Base-by-base conservation (phyloP, 1,140 invertebrate species). In the Tribolium madens region DNA sequence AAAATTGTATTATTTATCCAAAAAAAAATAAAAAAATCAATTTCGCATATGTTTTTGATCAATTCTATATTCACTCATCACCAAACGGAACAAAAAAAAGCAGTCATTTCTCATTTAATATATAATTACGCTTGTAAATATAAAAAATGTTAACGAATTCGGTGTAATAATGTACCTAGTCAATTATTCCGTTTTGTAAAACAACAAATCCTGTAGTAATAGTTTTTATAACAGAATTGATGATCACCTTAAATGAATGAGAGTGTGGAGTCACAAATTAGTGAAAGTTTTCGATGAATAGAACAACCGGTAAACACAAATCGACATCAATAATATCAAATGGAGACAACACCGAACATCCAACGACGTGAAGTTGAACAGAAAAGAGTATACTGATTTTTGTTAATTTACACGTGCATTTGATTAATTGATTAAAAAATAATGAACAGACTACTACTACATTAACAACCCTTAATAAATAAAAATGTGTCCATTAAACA, bases 401-500 rank as follows among this genome's bases (percentile, higher is more conserved):
- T 21, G 36, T 46, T 15, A 72, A 72, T 72, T 72, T 71, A 71
- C 42, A 46, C 70, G 70, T 72, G 70, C 70, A 72, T 5, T 72
- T 50, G 57, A 64, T 72, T 71, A 48, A 47, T 71, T 72, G 21
- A 71, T 15, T 31, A 71, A 71, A 72, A 72, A 48, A 26, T 17
- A 53, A 50, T 47, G 12, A 70, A 48, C 42, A 69, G 31, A 48
- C 70, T 72, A 52, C 70, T 31, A 72, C 70, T 72, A 72, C 42
- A 50, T 12, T 48, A 72, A 72, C 70, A 72, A 72, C 36, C 18
- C 21, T 72, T 72, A 10, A 52, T 50, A 73, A 73, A 73, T 10
- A 42, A 73, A 73, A 73, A 73, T 53, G 33, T 52, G 31, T 47
- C 68, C 46, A 73, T 73, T 50, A 53, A 73, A 73, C 47, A 53